Evolutionary conservation across 2,113 vertebrate genomes (phyloP), one percentile per base, ranked within the genome.

Genomic region (Otis tarda): DNA sequence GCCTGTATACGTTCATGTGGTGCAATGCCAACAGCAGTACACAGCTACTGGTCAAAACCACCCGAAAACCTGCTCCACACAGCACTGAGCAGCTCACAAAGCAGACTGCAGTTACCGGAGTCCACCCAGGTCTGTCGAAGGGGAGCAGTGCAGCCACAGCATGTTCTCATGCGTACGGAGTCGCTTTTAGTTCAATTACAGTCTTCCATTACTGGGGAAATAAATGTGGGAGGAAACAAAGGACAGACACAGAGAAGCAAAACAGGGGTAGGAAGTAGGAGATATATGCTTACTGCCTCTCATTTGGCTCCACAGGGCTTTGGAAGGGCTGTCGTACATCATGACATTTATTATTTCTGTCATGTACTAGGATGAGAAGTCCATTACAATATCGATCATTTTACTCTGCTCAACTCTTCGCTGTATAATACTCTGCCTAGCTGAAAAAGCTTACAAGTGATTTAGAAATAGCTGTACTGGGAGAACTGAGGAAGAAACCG

Each of bases 221-320:
- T 95, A 96, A 96, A 96, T 94, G 88, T 92, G 79, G 82, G 76
- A 96, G 93, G 92, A 96, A 96, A 94, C 85, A 88, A 94, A 93
- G 90, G 75, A 95, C 63, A 59, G 82, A 49, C 90, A 63, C 59
- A 83, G 85, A 77, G 78, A 92, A 87, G 92, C 85, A 83, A 88
- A 96, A 49, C 68, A 67, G 20, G 92, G 47, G 68, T 92, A 90
- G 79, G 83, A 95, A 92, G 76, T 35, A 52, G 84, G 79, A 96
- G 71, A 96, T 93, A 86, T 21, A 94, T 80, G 85, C 79, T 95
- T 90, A 67, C 75, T 63, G 60, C 0, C 0, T 93, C 93, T 88
- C 3, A 0, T 81, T 97, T 94, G 95, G 88, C 83, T 96, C 93
- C 90, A 41, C 0, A 11, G 75, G 93, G 92, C 78, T 96, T 96